These are phyloP conservation scores for Coecobrya sp. DNA, from an alignment of 2,888 invertebrate species.

Conservation along the genomic window DNA sequence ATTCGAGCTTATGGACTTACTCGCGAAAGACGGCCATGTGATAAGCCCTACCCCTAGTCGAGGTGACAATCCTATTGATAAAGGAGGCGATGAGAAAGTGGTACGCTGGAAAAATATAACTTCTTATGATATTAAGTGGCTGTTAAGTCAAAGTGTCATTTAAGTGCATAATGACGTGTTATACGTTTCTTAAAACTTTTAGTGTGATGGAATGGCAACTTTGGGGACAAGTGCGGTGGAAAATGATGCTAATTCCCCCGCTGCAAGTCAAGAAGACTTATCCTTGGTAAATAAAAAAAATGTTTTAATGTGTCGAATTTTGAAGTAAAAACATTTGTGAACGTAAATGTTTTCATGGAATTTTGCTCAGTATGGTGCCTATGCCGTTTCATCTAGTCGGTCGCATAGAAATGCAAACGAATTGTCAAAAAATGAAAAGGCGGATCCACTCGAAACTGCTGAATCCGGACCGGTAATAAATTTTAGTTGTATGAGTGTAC, in stretches of 20 bases:
- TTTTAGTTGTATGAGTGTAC: not conserved
- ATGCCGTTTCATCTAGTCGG: conserved; percentile 79
- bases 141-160: too few species aligned
- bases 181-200: not conserved
- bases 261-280: conserved; percentile 76
- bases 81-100: conserved; percentile 60
- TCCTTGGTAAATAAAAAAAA: conserved; percentile 68
- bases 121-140: too few species aligned
- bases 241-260: conserved; percentile 53
- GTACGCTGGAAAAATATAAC: conserved; percentile 29
- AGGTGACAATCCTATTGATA: conserved; percentile 64
- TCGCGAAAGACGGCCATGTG: conserved; percentile 67
- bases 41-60: conserved; percentile 67
- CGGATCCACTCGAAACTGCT: conserved; percentile 34
- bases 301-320: too few species aligned
- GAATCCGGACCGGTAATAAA: conserved; percentile 54
- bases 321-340: not conserved
- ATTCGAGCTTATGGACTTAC: conserved; percentile 79
- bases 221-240: not conserved
- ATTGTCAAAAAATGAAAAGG: conserved; percentile 67
- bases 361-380: conserved; percentile 75
- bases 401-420: conserved; percentile 68
- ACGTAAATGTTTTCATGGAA: not conserved
- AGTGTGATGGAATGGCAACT: conserved; percentile 63
- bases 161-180: not conserved